Base-by-base conservation (phyloP, 1,140 invertebrate genomes). In the Medauroidea extradentata region DNA sequence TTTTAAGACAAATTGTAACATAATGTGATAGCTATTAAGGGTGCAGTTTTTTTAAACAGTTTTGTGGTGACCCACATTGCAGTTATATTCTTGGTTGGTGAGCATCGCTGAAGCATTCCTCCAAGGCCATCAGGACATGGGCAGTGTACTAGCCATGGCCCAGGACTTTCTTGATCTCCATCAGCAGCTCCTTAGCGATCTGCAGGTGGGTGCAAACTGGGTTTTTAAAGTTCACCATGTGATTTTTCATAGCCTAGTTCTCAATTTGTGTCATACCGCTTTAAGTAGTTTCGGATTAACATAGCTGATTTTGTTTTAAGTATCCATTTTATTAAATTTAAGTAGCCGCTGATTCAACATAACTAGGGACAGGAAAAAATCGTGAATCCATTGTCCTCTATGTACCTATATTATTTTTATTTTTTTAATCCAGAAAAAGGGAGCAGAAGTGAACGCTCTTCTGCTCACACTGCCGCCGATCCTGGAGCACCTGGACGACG, bases 141-240 rank as follows among this genome's bases (percentile, higher is more conserved):
- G 90, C 25, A 82, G 79, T 27, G 83, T 83, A 72, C 73, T 89
- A 43, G 71, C 79, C 29, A 82, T 84, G 73, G 85, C 89, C 18
- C 82, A 83, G 64, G 86, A 90, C 69, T 93, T 92, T 70, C 77
- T 89, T 41, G 79, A 89, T 67, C 75, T 88, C 60, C 90, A 93
- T 71, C 81, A 85, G 63, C 83, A 88, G 68, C 71, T 93, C 13
- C 79, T 88, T 61, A 83, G 82, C 67, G 90, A 93, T 72, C 75
- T 93, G 53, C 81, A 87, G 73, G 88, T 88, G 67, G 75, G 76
- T 52, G 65, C 3, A 41, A n/a, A 27, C 14, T 9, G n/a, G n/a
- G n/a, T n/a, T n/a, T n/a, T n/a, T n/a, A n/a, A n/a, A n/a, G n/a
- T n/a, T n/a, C n/a, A n/a, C n/a, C n/a, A n/a, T n/a, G n/a, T n/a